Evolutionary conservation across 2,797 vertebrate genomes (phyloP), one percentile per base, ranked within the genome.

Genomic region (Carcharodon carcharias): DNA sequence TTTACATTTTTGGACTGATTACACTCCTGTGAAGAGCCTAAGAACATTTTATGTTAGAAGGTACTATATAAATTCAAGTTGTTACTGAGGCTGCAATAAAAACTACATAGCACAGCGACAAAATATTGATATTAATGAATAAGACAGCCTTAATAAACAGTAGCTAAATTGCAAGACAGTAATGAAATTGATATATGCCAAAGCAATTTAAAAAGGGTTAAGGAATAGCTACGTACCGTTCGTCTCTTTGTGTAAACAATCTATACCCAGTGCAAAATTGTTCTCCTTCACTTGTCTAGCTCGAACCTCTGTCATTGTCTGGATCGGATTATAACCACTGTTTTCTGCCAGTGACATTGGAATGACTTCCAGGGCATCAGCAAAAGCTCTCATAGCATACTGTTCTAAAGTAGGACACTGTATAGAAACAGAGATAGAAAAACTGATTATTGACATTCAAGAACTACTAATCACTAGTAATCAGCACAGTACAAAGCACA

Each of bases 331-430:
- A 97, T 98, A 98, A 1, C 99, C 99, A 0, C 99, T 99, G 97
- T 99, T 99, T 97, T 99, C 99, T 0, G 99, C 98, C 26, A 99
- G 97, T 0, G 99, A 98, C 99, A 99, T 99, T 26, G 99, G 99
- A 97, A 99, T 99, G 16, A 99, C 98, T 97, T 99, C 99, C 50
- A 99, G 97, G 0, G 99, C 99, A 95, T 99, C 99, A 14, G 99
- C 99, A 97, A 99, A 99, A 0, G 99, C 98, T 96, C 99, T 98
- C 99, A 99, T 99, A 96, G 99, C 99, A 0, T 99, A 99, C 96
- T 99, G 99, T 96, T 99, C 99, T 98, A 99, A 96, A 96, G 99
- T 99, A 0, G 99, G 99, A 96, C 99, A 99, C 99, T 99, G 89
- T 73, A 89, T 95, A 58, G 56, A 87, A 91, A 35, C 21, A 87